Evolutionary conservation across 2,797 vertebrate genomes (phyloP).

Genomic region (Enoplosus armatus): DNA sequence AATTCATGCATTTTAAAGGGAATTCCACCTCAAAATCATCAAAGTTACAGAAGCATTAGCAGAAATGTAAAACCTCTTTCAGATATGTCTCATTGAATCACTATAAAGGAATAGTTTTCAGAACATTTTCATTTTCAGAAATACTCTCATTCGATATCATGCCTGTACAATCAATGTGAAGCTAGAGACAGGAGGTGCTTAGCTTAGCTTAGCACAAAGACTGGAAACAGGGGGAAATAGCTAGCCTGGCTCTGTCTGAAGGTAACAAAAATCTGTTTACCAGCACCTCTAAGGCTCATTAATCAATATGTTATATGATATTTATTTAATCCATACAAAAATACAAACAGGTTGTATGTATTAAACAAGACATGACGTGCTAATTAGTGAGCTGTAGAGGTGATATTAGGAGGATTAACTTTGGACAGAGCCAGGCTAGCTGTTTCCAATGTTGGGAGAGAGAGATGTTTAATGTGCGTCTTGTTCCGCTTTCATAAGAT

Average conservation of each 20-base stretch:
- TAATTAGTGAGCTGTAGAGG: not conserved
- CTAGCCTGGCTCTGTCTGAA: not conserved
- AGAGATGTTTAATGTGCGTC: constrained; percentile 16
- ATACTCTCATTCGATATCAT: too few species aligned
- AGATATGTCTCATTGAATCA: not conserved
- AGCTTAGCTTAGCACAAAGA: constrained; percentile 6
- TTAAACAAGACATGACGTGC: not conserved
- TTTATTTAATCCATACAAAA: not conserved
- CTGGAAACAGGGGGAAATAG: not conserved
- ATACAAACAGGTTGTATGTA: not conserved
- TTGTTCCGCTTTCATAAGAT: constrained; percentile 18
- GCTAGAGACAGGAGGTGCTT: not conserved
- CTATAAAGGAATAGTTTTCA: not conserved
- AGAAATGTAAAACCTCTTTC: not conserved
- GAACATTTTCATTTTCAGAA: too few species aligned
- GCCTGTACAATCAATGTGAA: not conserved
- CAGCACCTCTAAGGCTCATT: not conserved
- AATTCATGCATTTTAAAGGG: not conserved
- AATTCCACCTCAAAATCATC: not conserved
- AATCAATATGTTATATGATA: too few species aligned
- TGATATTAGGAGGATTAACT: not conserved
- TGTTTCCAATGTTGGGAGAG: too few species aligned
- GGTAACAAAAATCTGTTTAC: not conserved
- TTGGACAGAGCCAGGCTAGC: not conserved
- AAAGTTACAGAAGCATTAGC: constrained; percentile 8